Evolutionary conservation across 2,113 vertebrate genomes (phyloP), one percentile per base, ranked within the genome.

Genomic region (Psittacula cyanocephala): DNA sequence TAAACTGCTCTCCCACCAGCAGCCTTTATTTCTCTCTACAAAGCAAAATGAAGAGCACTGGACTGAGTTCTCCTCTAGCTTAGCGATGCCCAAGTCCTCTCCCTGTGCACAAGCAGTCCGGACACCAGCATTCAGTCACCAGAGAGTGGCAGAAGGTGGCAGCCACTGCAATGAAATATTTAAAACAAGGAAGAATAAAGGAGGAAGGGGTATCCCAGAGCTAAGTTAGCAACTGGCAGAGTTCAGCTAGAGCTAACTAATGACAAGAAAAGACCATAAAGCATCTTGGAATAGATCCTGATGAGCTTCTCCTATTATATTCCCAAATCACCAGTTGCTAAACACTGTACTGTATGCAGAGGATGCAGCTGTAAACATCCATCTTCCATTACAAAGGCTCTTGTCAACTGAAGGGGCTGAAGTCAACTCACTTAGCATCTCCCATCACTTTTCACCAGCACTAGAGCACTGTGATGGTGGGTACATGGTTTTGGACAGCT

Each of bases 371-470:
- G 44, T 41, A 28, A 67, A 60, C 65, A 67, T 60, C 52, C 31
- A 5, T 37, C 52, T 79, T 62, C 59, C n/a, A 7, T 29, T 43
- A 33, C 39, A 72, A 86, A 55, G 39, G 60, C 31, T 87, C 35
- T 67, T 44, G 37, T 37, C 37, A 37, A 37, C 37, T 9, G 37
- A 37, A 37, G 37, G 37, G 67, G 77, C 71, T 50, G 65, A 81
- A 78, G 24, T 31, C 47, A 50, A 13, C 78, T 57, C 41, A 27
- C 18, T 13, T 6, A 62, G 65, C 27, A 39, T 29, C 33, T 79
- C 43, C 47, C 31, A 24, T n/a, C 47, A 4, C 31, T 20, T 12
- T 13, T 22, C 47, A 24, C 25, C 1, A 0, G 31, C 4, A 1
- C 5, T 31, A 27, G 27, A 55, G 67, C 47, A 11, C 57, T 23